Evolutionary conservation across 2,888 invertebrate genomes (phyloP).

Genomic region (Scelioninae gen. 2): DNA sequence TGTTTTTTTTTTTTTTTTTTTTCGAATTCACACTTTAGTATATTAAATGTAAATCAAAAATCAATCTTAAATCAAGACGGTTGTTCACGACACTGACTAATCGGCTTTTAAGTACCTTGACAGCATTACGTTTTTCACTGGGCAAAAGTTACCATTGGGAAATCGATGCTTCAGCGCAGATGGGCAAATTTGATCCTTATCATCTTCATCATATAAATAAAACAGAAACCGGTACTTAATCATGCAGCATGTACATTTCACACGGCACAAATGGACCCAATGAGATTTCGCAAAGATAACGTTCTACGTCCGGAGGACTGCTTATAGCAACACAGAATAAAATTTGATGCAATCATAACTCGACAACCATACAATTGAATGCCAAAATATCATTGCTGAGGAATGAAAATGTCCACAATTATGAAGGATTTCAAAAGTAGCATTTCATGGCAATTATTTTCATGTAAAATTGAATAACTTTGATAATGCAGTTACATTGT

Average conservation of each 20-base stretch:
- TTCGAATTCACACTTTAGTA: too few relatives aligned
- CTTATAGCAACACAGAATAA: conserved; percentile 16
- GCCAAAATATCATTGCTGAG: neutral
- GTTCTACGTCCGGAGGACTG: conserved; percentile 21
- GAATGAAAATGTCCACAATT: neutral
- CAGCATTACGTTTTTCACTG: conserved; percentile 27
- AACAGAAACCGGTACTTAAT: conserved; percentile 29
- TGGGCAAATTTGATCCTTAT: conserved; percentile 39
- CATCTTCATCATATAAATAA: conserved; percentile 55
- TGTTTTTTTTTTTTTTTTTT: too few relatives aligned
- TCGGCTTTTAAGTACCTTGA: conserved; percentile 71
- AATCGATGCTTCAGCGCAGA: conserved; percentile 30
- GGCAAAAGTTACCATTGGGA: conserved; percentile 20
- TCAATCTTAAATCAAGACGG: too few relatives aligned
- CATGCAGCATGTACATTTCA: conserved; percentile 50
- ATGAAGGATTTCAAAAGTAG: neutral
- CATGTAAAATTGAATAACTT: too few relatives aligned
- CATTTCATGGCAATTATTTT: too few relatives aligned
- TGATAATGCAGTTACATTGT: too few relatives aligned
- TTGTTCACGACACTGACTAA: conserved; percentile 67
- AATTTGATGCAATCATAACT: conserved; percentile 11
- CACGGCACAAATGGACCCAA: conserved; percentile 22
- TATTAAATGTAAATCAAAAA: too few relatives aligned
- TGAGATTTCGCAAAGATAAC: conserved; percentile 42
- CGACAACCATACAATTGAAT: neutral